A percentile compares a stretch with the other conserved stretches of the same genome.
Evolutionary conservation across 2,888 invertebrate genomes (phyloP).

Genomic region (Ectemnius continuus): DNA sequence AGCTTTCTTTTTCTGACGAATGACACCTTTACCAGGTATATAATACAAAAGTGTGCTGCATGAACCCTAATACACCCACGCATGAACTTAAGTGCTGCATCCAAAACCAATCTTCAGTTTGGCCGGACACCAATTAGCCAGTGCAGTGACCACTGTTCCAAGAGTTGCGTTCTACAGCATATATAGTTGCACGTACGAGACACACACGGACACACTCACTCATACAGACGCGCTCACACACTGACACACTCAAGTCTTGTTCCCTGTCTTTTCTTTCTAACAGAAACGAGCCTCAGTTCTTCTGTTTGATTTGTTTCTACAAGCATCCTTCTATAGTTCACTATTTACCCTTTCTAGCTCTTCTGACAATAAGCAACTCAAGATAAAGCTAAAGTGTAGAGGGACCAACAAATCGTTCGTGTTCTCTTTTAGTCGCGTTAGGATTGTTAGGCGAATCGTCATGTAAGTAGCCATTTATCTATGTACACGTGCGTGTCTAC

Average conservation of each 20-base stretch:
- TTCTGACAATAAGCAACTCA: conserved; percentile 74
- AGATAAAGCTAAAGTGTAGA: conserved; percentile 78
- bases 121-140: not conserved
- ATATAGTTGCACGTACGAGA: conserved; percentile 2
- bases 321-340: conserved; percentile 55
- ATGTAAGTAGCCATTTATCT: conserved; percentile 62
- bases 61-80: conserved; percentile 50
- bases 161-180: conserved; percentile 8
- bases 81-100: conserved; percentile 57
- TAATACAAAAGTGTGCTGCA: conserved; percentile 55
- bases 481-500: conserved; percentile 52
- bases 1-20: conserved; percentile 74
- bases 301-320: conserved; percentile 34
- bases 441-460: conserved; percentile 76
- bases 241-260: conserved; percentile 30
- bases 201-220: not conserved
- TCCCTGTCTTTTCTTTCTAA: conserved; percentile 8
- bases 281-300: conserved; percentile 37
- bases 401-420: conserved; percentile 73
- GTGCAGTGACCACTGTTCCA: conserved; percentile 32
- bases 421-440: conserved; percentile 66
- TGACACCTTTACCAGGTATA: conserved; percentile 30
- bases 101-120: conserved; percentile 37
- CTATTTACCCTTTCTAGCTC: conserved; percentile 70
- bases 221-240: conserved; percentile 15